Base-by-base conservation (phyloP, 2,113 vertebrate genomes). In the Paramisgurnus dabryanus region DNA sequence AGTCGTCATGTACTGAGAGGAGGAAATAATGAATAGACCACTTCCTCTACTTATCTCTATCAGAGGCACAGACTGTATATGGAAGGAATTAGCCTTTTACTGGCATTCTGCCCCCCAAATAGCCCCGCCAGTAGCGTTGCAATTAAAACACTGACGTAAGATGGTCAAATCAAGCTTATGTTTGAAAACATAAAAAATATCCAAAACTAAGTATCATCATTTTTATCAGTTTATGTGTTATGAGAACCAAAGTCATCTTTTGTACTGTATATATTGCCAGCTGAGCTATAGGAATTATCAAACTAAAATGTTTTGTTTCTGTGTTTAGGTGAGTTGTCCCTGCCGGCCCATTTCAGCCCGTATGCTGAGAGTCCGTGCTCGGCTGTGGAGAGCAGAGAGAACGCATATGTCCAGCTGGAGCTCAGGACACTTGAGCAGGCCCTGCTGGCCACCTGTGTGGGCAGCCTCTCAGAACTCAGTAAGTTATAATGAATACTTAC, bases 381-480 rank as follows among this genome's bases (percentile, higher is more conserved):
- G 47, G 80, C 85, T 10, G 89, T 75, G 0, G 94, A 95, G 0
- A 94, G 93, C 86, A 84, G 92, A 34, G 94, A 93, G 0, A 94
- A 96, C 0, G 93, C 94, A 11, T 97, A 95, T 0, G 93, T 94
- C 0, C 95, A 97, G 83, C 89, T 97, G 91, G 97, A 99, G 81
- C 93, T 99, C 15, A 92, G 93, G 2, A 95, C 94, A 0, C 87
- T 99, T 88, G 96, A 99, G 80, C 96, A 98, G 88, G 93, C 95
- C 1, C 92, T 99, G 49, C 89, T 98, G 83, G 94, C 96, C 78
- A 97, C 96, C 0, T 94, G 94, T 0, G 97, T 96, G 18, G 95
- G 96, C 83, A 98, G 97, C 92, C 96, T 99, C 92, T 92, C 95
- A 0, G 97, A 99, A 67, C 93, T 99, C 87, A 97, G 97, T 99